Conservation (phyloP, 2,888 invertebrate genomes). For the Polia nebulosa region DNA sequence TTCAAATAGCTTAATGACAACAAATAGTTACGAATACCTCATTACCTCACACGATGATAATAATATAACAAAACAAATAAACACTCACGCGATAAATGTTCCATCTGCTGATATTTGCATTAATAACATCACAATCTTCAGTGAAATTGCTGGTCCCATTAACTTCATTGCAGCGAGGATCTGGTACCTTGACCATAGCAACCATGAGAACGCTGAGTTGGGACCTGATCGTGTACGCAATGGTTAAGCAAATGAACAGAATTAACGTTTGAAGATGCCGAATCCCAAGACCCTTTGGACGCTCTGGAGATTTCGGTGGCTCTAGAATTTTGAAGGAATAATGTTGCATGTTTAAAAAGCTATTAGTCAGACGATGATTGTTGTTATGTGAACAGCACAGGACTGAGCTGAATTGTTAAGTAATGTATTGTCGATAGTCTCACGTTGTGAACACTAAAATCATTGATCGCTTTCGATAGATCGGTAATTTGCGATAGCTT, state of each 20-base stretch:
- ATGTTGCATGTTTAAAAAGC: constrained; percentile 15
- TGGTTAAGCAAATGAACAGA: constrained; percentile 76
- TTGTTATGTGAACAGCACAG: not conserved
- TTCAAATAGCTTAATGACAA: not conserved
- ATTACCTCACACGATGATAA: not conserved
- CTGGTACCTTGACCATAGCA: constrained; percentile 75
- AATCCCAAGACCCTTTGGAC: constrained; percentile 75
- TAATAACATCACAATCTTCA: constrained; percentile 25
- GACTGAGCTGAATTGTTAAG: not conserved
- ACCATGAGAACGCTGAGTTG: constrained; percentile 81
- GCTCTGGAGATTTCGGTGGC: constrained; percentile 9
- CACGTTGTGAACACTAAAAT: not conserved
- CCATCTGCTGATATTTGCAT: constrained; percentile 49
- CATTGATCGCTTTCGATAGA: constrained; percentile 21
- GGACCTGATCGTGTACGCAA: constrained; percentile 72
- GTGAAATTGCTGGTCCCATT: constrained; percentile 26
- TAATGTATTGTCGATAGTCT: not conserved
- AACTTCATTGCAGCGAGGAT: constrained; percentile 26
- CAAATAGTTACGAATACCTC: not conserved
- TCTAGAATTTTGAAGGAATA: constrained; percentile 49
- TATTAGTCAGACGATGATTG: not conserved
- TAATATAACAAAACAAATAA: constrained; percentile 29
- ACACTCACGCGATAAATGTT: constrained; percentile 76
- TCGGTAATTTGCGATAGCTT: not conserved
- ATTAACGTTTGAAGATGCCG: constrained; percentile 78